These are phyloP conservation scores for Gastrophryne carolinensis DNA, from an alignment of 2,797 vertebrate species.

Conservation along the genomic window DNA sequence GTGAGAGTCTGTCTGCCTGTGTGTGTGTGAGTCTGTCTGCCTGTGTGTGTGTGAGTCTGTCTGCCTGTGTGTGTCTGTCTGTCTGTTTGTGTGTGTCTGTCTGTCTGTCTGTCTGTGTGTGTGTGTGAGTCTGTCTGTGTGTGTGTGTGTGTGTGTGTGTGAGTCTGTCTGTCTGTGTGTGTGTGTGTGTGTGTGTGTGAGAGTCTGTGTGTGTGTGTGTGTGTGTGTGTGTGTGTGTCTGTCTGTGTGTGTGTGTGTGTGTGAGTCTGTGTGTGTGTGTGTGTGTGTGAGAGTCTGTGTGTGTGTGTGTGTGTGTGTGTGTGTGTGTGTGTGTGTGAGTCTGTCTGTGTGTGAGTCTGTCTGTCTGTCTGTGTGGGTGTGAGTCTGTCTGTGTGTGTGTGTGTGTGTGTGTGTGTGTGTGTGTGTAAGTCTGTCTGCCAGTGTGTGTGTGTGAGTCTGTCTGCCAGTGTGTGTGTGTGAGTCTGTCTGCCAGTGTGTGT, in stretches of 20 bases:
- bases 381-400: not conserved
- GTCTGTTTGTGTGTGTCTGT: no score
- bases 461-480: not conserved
- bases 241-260: not conserved
- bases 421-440: no score
- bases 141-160: not conserved
- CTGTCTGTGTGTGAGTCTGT: not conserved
- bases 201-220: not conserved
- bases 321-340: not conserved
- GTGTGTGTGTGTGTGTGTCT: not conserved
- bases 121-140: not conserved
- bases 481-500: not conserved
- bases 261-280: not conserved
- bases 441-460: no score
- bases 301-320: not conserved
- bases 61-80: no score
- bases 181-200: not conserved
- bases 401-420: not conserved
- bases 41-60: no score
- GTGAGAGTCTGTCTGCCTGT: not conserved
- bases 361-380: not conserved
- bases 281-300: not conserved
- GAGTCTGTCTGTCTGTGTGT: not conserved
- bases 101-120: not conserved
- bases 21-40: not conserved